Conservation (phyloP, 1,140 invertebrate genomes). For the Heliconius congener region DNA sequence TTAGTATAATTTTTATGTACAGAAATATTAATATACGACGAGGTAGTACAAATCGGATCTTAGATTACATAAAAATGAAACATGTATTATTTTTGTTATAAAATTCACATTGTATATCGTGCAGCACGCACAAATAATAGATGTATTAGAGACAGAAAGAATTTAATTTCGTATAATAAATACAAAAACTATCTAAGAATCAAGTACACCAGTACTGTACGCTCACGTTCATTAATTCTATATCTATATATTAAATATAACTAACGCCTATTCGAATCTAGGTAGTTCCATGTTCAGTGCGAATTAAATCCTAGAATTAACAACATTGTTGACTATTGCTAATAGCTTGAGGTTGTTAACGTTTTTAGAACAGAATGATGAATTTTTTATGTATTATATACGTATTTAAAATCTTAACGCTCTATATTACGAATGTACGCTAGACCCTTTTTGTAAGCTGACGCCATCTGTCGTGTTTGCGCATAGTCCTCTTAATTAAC, state of each 20-base stretch:
- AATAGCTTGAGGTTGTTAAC: conserved; percentile 81
- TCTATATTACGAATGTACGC: conserved; percentile 77
- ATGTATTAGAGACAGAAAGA: conserved; percentile 16
- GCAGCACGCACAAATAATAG: conserved; percentile 44
- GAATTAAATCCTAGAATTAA: conserved; percentile 76
- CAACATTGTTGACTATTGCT: conserved; percentile 82
- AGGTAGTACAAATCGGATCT: conserved; percentile 34
- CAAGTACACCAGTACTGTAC: background rate
- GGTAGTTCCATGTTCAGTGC: conserved; percentile 72
- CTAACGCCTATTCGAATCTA: conserved; percentile 36
- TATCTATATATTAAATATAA: conserved; percentile 15
- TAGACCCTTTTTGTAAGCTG: conserved; percentile 78
- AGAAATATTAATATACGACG: conserved; percentile 28
- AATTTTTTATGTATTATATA: conserved; percentile 79
- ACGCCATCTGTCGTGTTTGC: conserved; percentile 75
- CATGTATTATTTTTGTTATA: conserved; percentile 12
- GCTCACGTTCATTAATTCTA: conserved; percentile 20
- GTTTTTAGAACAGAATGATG: conserved; percentile 78
- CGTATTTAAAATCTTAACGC: conserved; percentile 73
- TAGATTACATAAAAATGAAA: conserved; percentile 3
- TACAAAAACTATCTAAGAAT: conserved; percentile 10
- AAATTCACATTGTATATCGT: conserved; percentile 25
- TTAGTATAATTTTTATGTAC: conserved; percentile 21
- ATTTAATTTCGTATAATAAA: conserved; percentile 11
- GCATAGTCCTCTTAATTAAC: conserved; percentile 79